A percentile compares a stretch with the other conserved stretches of the same genome.
phyloP scores from a whole-genome alignment of 1,140 invertebrate species.

The Sitodiplosis mosellana region DNA sequence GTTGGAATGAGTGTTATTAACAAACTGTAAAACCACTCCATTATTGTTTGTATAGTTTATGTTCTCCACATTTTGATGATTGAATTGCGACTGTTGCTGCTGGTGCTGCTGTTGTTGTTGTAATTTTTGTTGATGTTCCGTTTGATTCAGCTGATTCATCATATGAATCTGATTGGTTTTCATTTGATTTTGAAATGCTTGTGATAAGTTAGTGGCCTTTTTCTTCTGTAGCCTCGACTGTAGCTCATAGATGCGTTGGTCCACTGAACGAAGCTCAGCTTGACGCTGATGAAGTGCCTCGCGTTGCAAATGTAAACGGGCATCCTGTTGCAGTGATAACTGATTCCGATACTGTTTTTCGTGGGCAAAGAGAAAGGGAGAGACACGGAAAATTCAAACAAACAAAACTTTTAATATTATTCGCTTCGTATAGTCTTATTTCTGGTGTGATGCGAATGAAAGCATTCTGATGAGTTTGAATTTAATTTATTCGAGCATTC shows the following conservation, averaged over 20 bases:
- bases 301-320: slow-evolving; percentile 64
- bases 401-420: background rate
- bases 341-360: slow-evolving; percentile 92
- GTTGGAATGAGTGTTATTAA: no score
- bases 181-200: slow-evolving; percentile 6
- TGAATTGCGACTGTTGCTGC: slow-evolving; percentile 6
- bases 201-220: slow-evolving; percentile 46
- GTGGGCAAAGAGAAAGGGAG: slow-evolving; percentile 12
- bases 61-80: slow-evolving; percentile 4
- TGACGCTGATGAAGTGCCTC: slow-evolving; percentile 69
- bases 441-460: background rate
- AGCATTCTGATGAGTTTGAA: background rate
- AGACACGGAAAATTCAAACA: background rate
- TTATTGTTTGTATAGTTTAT: slow-evolving; percentile 4
- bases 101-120: slow-evolving; percentile 3
- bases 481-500: background rate
- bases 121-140: slow-evolving; percentile 10
- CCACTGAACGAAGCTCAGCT: slow-evolving; percentile 78
- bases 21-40: background rate
- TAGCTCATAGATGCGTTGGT: slow-evolving; percentile 79
- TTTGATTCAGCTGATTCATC: slow-evolving; percentile 15
- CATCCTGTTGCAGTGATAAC: slow-evolving; percentile 85
- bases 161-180: slow-evolving; percentile 10
- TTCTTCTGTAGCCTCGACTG: slow-evolving; percentile 79
- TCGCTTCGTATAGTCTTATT: background rate